Evolutionary conservation across 2,113 vertebrate species (phyloP).

Genomic region (Eudyptes chrysolophus): DNA sequence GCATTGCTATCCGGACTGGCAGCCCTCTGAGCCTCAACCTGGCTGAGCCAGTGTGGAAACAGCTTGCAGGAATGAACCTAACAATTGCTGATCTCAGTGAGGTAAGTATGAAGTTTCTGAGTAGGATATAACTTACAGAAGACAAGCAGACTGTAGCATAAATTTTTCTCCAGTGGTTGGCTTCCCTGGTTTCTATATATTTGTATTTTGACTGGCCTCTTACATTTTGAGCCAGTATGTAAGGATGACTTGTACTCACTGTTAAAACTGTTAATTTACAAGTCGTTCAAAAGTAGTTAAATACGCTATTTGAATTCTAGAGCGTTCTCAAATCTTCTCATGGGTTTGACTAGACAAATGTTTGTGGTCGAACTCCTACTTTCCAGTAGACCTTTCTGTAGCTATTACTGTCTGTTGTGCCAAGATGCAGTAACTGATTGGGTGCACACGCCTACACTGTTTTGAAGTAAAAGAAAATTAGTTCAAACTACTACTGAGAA

Average conservation of each 20-base stretch:
- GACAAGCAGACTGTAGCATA: not conserved
- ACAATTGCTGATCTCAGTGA: conserved; percentile 99
- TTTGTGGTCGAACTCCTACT: not conserved
- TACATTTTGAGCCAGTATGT: not conserved
- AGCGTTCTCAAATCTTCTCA: not conserved
- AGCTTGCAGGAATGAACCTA: conserved; percentile 97
- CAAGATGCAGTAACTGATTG: not conserved
- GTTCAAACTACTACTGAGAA: not conserved
- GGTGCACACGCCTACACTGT: not conserved
- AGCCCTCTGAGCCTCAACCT: conserved; percentile 96
- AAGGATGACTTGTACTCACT: not conserved
- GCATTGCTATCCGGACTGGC: conserved; percentile 97
- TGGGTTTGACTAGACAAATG: not conserved
- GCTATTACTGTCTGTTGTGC: not conserved
- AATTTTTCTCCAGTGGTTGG: not conserved
- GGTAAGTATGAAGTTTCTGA: conserved; percentile 66
- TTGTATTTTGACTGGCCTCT: not conserved
- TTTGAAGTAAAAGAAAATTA: not conserved
- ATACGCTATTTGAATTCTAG: not conserved
- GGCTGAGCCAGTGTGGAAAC: conserved; percentile 98
- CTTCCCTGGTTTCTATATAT: not conserved
- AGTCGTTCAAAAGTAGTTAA: not conserved
- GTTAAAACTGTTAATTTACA: not conserved
- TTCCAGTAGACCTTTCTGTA: not conserved
- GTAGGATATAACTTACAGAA: not conserved